phyloP scores from a whole-genome alignment of 2,797 vertebrate genomes.

The Coregonus ussuriensis region DNA sequence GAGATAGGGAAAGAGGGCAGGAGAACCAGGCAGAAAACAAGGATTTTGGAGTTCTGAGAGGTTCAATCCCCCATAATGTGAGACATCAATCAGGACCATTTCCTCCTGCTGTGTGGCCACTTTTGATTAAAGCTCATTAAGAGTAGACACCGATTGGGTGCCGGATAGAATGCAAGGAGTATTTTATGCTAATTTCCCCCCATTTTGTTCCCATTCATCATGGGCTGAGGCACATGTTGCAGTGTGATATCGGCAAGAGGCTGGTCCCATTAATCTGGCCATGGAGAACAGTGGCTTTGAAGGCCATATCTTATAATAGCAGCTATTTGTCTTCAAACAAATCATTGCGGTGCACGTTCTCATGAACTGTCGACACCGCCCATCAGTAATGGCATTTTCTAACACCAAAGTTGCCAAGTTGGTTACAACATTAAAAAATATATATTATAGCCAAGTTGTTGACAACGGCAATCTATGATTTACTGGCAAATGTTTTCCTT shows the following conservation, averaged over 20 bases:
- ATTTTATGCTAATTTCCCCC: slow-evolving; percentile 50
- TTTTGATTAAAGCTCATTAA: slow-evolving; percentile 46
- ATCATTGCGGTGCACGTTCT: not conserved
- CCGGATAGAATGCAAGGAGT: slow-evolving; percentile 41
- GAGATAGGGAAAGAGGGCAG: slow-evolving; percentile 1
- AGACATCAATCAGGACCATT: slow-evolving; percentile 49
- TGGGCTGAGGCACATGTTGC: not conserved
- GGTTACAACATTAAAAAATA: not conserved
- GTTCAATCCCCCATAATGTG: slow-evolving; percentile 28
- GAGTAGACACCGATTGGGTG: slow-evolving; percentile 34
- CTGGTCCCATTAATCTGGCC: not conserved
- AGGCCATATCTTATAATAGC: slow-evolving; percentile 11
- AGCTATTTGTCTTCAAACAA: slow-evolving; percentile 1
- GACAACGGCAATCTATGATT: not conserved
- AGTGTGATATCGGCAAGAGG: not conserved
- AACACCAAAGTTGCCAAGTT: not conserved
- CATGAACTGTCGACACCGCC: not conserved
- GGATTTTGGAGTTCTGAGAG: not conserved
- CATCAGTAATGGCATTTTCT: not conserved
- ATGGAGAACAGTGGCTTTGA: not conserved
- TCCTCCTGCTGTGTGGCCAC: slow-evolving; percentile 44
- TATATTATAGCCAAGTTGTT: not conserved
- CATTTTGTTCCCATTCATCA: slow-evolving; percentile 39
- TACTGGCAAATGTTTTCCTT: not conserved
- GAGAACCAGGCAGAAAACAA: not conserved